Evolutionary conservation across 2,888 invertebrate species (phyloP), one percentile per base, ranked within the genome.

Genomic region (Danaus chrysippus): DNA sequence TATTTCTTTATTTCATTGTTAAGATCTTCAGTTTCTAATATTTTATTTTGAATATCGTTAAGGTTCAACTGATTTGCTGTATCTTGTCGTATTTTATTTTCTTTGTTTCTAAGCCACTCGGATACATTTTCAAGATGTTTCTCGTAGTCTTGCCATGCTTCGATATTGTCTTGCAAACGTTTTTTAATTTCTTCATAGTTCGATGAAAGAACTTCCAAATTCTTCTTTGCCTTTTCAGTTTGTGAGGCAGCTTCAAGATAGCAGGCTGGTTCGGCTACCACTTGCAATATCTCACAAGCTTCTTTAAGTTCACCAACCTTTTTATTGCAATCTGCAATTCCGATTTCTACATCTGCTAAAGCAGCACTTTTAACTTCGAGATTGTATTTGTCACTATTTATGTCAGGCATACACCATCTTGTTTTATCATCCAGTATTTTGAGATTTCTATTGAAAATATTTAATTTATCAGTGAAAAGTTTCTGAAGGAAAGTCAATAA

Each of bases 361-460:
- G 96, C 95, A 1, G 95, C 94, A 73, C 95, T 93, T 86, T 98
- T 98, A 0, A 97, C 96, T 90, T 98, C 97, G 41, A 98, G 92
- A 78, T 97, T 97, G 79, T 98, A 98, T 79, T 95, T 95, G 77
- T 98, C 98, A 75, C 96, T 97, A 42, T 95, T 94, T 1, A 95
- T 93, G 77, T 98, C 98, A 0, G 97, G 96, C 75, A 95, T 93
- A 80, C 98, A 98, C 97, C 98, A 98, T 12, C 94, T 92, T 0
- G 97, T 94, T 83, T 98, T 98, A 76, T 98, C 98, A 67, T 95
- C 95, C 69, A 96, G 94, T 1, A 95, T 94, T 58, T 93, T 92
- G 10, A 98, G 93, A 77, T 96, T 94, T 71, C 97, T 93, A 73
- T 96, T 95, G 44, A 97, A 92, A 77, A 95, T 95, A 55, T 93